Percentiles rank a stretch among this genome's conserved stretches.
Evolutionary conservation across 2,888 invertebrate species (phyloP).

Genomic region (Neoaliturus tenellus): DNA sequence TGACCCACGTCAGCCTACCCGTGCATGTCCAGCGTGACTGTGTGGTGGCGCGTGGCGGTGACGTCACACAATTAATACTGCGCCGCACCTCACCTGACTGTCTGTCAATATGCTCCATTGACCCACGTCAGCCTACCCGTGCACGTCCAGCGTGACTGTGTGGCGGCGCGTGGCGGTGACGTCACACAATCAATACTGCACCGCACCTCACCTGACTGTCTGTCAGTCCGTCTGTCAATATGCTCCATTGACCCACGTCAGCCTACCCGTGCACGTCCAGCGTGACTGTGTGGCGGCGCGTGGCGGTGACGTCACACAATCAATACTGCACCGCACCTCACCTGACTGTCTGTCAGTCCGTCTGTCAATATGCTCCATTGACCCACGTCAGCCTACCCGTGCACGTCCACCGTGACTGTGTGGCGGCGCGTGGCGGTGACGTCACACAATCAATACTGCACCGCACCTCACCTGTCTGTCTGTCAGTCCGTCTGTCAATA

Average conservation of each 20-base stretch:
- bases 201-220: not conserved
- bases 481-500: not conserved
- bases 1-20: not conserved
- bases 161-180: not conserved
- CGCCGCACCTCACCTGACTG: not conserved
- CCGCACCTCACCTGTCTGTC: not conserved
- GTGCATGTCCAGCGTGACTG: not conserved
- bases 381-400: not conserved
- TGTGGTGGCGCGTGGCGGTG: not conserved
- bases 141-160: not conserved
- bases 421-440: constrained; percentile 16
- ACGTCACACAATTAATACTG: constrained; percentile 3
- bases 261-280: not conserved
- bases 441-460: constrained; percentile 30
- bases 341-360: not conserved
- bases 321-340: constrained; percentile 8
- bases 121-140: not conserved
- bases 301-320: constrained; percentile 16
- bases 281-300: not conserved
- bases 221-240: not conserved
- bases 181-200: constrained; percentile 30
- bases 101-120: no score
- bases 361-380: constrained; percentile 3
- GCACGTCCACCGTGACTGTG: not conserved
- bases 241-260: not conserved